Conservation (phyloP, 2,797 vertebrate genomes). For the Cynopterus sphinx region DNA sequence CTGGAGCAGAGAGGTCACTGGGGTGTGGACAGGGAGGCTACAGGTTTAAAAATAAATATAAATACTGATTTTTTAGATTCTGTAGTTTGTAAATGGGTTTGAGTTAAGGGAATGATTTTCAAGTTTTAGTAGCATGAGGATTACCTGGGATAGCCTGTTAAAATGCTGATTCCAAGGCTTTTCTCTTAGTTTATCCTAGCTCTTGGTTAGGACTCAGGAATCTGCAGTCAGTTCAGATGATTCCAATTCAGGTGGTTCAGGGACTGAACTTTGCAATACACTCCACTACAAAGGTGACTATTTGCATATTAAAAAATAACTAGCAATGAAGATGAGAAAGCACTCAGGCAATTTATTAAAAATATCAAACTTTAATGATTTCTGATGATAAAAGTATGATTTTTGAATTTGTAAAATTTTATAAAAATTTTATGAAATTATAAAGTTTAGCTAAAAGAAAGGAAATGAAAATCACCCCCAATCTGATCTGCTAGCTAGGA, state of each 20-base stretch:
- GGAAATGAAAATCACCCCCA: slow-evolving; percentile 24
- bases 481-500: not conserved
- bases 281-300: not conserved
- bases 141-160: not conserved
- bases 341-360: slow-evolving; percentile 43
- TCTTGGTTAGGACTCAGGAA: not conserved
- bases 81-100: not conserved
- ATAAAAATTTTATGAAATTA: not conserved
- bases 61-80: not conserved
- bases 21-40: not conserved
- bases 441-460: slow-evolving; percentile 27
- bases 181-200: not conserved
- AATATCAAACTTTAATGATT: slow-evolving; percentile 55
- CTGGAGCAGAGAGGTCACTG: not conserved
- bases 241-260: not conserved
- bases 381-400: slow-evolving; percentile 23
- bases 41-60: not conserved
- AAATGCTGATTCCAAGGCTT: not conserved
- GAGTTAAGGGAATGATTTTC: not conserved
- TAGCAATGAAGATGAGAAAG: slow-evolving; percentile 5
- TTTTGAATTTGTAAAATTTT: slow-evolving; percentile 32
- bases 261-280: not conserved
- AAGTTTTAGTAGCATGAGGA: not conserved
- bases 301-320: slow-evolving; percentile 7
- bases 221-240: not conserved